Conservation (phyloP, 1,140 invertebrate genomes). For the Pseudobourletiella spinata region DNA sequence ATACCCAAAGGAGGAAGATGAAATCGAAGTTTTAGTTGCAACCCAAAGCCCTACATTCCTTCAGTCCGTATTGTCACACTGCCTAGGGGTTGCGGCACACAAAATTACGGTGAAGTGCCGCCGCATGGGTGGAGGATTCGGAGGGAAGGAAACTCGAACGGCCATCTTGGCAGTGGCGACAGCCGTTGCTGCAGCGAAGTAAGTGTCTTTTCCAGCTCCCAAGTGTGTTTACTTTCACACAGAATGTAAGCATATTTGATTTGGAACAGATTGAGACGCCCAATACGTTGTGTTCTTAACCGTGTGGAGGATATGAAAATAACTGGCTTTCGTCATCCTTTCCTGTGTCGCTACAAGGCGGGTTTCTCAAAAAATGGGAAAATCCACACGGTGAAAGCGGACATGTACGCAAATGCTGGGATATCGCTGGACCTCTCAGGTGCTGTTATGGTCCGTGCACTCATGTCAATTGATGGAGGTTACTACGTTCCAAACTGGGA, state of each 20-base stretch:
- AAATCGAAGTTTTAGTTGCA: conserved; percentile 45
- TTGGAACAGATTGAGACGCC: not conserved
- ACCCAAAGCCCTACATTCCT: conserved; percentile 43
- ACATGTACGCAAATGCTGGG: conserved; percentile 43
- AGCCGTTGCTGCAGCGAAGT: conserved; percentile 47
- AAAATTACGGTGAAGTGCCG: conserved; percentile 41
- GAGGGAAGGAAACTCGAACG: conserved; percentile 47
- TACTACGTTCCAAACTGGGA: conserved; percentile 62
- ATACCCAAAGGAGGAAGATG: conserved; percentile 47
- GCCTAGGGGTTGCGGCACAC: conserved; percentile 42
- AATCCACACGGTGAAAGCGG: conserved; percentile 39
- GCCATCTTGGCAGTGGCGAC: conserved; percentile 38
- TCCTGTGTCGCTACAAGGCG: conserved; percentile 44
- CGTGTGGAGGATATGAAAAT: conserved; percentile 48
- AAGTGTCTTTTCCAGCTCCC: too few species aligned
- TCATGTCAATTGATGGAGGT: conserved; percentile 66
- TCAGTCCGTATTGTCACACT: conserved; percentile 41
- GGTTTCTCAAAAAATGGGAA: conserved; percentile 41
- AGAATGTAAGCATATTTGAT: too few species aligned
- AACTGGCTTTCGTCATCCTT: conserved; percentile 46
- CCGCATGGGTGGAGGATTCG: conserved; percentile 50
- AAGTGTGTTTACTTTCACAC: too few species aligned
- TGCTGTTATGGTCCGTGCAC: conserved; percentile 49
- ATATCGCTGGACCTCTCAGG: conserved; percentile 41
- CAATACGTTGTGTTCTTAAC: conserved; percentile 39